A percentile compares a stretch with the other conserved stretches of the same genome.
phyloP scores from a whole-genome alignment of 2,113 vertebrate genomes.

The Chionomys nivalis region DNA sequence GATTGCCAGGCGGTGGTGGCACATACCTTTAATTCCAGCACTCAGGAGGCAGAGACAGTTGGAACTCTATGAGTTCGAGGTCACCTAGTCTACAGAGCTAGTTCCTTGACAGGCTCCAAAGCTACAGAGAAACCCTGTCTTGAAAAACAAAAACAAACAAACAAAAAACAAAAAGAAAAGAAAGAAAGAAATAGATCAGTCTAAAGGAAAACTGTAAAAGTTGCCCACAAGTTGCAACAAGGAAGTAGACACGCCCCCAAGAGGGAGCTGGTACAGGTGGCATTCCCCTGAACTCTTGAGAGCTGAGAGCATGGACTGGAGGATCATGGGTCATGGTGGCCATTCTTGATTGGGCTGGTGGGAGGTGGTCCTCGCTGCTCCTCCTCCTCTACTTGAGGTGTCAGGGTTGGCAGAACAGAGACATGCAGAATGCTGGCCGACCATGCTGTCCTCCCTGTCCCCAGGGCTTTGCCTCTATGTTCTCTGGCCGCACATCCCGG shows the following conservation, averaged over 20 bases:
- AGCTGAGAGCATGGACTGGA: not conserved
- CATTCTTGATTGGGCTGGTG: not conserved
- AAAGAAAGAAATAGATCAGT: not conserved
- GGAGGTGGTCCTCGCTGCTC: not conserved
- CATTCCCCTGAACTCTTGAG: not conserved
- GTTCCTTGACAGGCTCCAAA: no score
- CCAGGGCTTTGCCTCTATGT: conserved; percentile 62
- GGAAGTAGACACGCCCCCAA: not conserved
- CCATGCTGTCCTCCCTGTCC: not conserved
- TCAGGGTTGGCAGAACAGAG: not conserved
- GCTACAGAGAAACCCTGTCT: no score
- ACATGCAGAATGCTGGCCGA: not conserved
- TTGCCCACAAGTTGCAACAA: not conserved
- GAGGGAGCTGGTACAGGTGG: not conserved
- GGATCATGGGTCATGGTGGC: not conserved
- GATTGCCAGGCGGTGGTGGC: no score
- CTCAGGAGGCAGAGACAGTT: no score
- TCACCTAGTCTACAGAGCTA: no score
- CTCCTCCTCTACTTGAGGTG: not conserved
- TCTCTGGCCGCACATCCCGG: conserved; percentile 57
- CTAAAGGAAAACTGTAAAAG: not conserved
- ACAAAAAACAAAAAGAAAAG: no score
- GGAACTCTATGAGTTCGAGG: no score
- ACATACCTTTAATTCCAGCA: no score
- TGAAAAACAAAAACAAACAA: no score